Base-by-base conservation (phyloP, 2,888 invertebrate species). In the Caenorhabditis virilis region DNA sequence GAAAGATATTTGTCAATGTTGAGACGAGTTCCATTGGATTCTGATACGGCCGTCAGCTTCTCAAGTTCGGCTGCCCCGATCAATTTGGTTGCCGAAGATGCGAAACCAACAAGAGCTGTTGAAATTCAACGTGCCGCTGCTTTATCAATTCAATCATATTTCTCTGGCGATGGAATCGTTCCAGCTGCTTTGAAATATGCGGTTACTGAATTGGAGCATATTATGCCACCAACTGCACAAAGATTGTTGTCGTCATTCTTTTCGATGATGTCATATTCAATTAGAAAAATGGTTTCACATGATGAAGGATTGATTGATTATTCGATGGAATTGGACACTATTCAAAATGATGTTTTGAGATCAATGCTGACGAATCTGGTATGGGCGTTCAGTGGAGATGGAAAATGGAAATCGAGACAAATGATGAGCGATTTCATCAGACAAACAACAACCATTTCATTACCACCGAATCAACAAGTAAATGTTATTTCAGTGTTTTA, bases 371-470 rank as follows among this genome's bases (percentile, higher is more conserved):
- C 95, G 84, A 91, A 93, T 0, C 86, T 97, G 39, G 86, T 99
- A 6, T 99, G 98, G 98, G 93, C 95, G 56, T 94, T 99, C 82
- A 91, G 95, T 66, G 98, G 98, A 27, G 98, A 99, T 85, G 94
- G 95, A 39, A 95, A 94, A 85, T 88, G 98, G 43, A 97, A 95
- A 88, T 91, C 92, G 65, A 85, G 98, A 69, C 91, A 92, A 48
- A 94, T 95, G 85, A 87, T 99, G 69, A 94, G 95, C 2, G 95
- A 98, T 84, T 98, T 93, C 84, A 90, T 98, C 70, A 88, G 95
- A 71, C 92, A 92, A 36, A 91, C 94, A 2, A 95, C 97, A 5
- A 97, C 97, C 0, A 89, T 97, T 83, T 90, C 90, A 16, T 86
- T 98, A 67, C 95, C 95, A 9, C 91, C 94, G 35, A 89, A 89